phyloP scores from a whole-genome alignment of 2,797 vertebrate species.

The Simalia tracyae region DNA sequence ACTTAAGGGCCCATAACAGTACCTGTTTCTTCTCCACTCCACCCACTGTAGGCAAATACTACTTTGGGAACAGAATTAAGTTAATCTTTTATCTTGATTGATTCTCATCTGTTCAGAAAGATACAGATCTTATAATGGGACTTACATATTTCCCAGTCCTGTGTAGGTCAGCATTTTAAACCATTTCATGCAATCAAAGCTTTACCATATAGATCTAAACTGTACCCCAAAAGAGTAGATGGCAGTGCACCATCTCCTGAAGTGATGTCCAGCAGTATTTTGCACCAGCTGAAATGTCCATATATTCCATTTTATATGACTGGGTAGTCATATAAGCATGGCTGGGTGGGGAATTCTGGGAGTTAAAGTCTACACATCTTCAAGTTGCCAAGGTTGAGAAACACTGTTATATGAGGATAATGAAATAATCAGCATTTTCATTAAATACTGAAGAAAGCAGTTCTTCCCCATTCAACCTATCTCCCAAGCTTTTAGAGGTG shows the following conservation, averaged over 20 bases:
- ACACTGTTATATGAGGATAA: neutral
- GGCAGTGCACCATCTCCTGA: neutral
- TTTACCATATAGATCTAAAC: neutral
- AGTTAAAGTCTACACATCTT: neutral
- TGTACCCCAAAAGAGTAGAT: neutral
- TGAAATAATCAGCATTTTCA: neutral
- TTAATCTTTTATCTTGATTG: neutral
- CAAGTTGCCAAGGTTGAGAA: neutral
- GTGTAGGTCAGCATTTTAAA: neutral
- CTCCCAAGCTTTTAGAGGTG: slow-evolving; percentile 12
- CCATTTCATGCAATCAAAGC: neutral
- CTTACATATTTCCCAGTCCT: neutral
- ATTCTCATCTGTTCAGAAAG: neutral
- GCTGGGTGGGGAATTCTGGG: neutral
- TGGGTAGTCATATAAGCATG: too few species aligned
- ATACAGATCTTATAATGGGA: neutral
- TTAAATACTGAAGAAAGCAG: neutral
- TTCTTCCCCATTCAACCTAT: slow-evolving; percentile 2
- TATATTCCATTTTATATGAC: neutral
- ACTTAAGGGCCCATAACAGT: neutral
- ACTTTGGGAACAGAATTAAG: neutral
- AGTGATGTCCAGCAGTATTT: neutral
- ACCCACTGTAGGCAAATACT: neutral
- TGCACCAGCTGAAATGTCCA: neutral
- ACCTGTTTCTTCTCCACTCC: neutral